A percentile compares a stretch with the other conserved stretches of the same genome.
Conservation (phyloP, 1,140 invertebrate genomes). For the Euwallacea fornicatus region DNA sequence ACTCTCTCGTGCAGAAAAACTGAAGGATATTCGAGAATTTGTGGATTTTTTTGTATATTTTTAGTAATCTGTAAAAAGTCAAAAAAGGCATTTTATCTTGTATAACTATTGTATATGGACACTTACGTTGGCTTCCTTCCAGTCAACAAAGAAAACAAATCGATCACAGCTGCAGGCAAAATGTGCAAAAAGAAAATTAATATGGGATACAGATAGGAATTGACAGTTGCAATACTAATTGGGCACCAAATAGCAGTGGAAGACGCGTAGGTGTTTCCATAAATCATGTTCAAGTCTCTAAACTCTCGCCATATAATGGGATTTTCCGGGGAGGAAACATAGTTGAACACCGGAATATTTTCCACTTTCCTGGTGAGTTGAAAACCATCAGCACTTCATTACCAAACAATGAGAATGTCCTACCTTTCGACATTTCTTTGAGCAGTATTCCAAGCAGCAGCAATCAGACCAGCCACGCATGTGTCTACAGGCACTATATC, state of each 20-base stretch:
- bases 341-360: constrained; percentile 71
- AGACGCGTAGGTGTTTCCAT: constrained; percentile 58
- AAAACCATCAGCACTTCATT: too few relatives aligned
- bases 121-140: constrained; percentile 63
- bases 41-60: constrained; percentile 73
- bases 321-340: constrained; percentile 68
- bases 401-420: not conserved
- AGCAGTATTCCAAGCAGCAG: constrained; percentile 65
- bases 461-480: constrained; percentile 76
- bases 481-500: constrained; percentile 76
- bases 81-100: too few relatives aligned
- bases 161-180: constrained; percentile 63
- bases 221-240: constrained; percentile 57
- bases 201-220: constrained; percentile 48
- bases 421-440: constrained; percentile 49
- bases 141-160: constrained; percentile 57
- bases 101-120: not conserved
- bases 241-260: constrained; percentile 62
- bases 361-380: constrained; percentile 49
- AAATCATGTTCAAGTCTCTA: constrained; percentile 55
- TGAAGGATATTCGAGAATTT: constrained; percentile 69
- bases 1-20: constrained; percentile 73
- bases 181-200: constrained; percentile 59
- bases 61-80: constrained; percentile 60
- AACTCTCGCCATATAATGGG: constrained; percentile 69